Percentiles rank a stretch among this genome's conserved stretches.
Evolutionary conservation across 2,888 invertebrate genomes (phyloP).

Genomic region (Ptychoptera albimana): DNA sequence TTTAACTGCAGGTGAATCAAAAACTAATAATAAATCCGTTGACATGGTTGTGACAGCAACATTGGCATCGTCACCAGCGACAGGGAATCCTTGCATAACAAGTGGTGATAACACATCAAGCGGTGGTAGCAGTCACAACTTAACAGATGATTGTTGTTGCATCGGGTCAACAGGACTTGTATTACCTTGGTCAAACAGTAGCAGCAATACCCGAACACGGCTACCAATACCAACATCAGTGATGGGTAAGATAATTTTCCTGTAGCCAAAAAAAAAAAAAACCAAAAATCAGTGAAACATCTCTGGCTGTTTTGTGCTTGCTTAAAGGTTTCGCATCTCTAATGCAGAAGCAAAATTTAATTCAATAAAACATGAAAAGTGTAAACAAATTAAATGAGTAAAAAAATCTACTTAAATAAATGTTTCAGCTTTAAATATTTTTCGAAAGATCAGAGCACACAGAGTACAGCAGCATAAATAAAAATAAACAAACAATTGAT

Average conservation of each 20-base stretch:
- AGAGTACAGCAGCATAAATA: no score
- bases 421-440: no score
- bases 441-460: no score
- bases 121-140: slow-evolving; percentile 5
- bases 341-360: no score
- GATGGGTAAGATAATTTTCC: neutral
- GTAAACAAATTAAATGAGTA: no score
- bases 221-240: slow-evolving; percentile 5
- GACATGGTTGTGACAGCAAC: neutral
- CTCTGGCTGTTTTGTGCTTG: neutral
- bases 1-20: neutral
- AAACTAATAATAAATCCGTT: no score
- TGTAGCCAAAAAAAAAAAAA: neutral
- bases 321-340: no score
- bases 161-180: slow-evolving; percentile 7
- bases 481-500: no score
- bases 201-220: slow-evolving; percentile 3
- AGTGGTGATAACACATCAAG: neutral
- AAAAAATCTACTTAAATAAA: no score
- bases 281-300: neutral
- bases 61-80: neutral
- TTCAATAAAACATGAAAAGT: no score
- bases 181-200: slow-evolving; percentile 8
- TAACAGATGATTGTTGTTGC: slow-evolving; percentile 9
- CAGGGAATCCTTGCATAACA: neutral